Conservation (phyloP, 1,140 invertebrate genomes). For the Augochlora pura region DNA sequence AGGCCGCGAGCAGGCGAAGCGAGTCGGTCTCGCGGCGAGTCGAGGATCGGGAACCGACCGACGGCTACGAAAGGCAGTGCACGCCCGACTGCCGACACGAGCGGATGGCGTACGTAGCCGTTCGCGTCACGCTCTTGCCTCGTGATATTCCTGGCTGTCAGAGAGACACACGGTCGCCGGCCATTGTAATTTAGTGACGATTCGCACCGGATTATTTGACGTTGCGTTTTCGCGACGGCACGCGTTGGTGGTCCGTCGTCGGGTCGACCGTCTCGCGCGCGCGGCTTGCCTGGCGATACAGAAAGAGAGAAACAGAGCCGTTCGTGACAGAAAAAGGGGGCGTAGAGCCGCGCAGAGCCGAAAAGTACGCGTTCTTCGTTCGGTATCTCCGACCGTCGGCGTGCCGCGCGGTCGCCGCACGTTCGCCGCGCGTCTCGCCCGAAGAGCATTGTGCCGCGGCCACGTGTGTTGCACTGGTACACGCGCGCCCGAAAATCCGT, state of each 20-base stretch:
- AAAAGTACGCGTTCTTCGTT: slow-evolving; percentile 5
- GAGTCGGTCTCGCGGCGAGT: slow-evolving; percentile 46
- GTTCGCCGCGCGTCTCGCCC: background rate
- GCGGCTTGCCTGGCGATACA: slow-evolving; percentile 3
- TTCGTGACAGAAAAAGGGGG: slow-evolving; percentile 18
- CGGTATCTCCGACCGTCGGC: background rate
- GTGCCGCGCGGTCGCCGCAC: background rate
- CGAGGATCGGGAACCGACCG: slow-evolving; percentile 60
- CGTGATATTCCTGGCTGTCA: slow-evolving; percentile 65
- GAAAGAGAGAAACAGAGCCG: background rate
- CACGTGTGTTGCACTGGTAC: slow-evolving; percentile 34
- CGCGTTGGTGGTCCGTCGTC: slow-evolving; percentile 10
- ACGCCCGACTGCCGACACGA: slow-evolving; percentile 79
- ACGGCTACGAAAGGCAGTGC: slow-evolving; percentile 72
- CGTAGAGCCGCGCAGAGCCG: slow-evolving; percentile 2
- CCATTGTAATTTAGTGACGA: slow-evolving; percentile 52
- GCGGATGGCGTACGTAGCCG: slow-evolving; percentile 73
- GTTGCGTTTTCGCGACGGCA: slow-evolving; percentile 16
- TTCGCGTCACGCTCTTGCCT: slow-evolving; percentile 61
- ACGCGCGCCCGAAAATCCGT: background rate
- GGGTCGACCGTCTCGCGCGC: slow-evolving; percentile 12
- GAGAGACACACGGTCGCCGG: slow-evolving; percentile 38
- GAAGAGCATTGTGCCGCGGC: background rate
- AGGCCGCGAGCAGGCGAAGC: slow-evolving; percentile 38
- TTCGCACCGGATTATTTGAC: slow-evolving; percentile 44